These are phyloP conservation scores for Falco columbarius DNA, from an alignment of 2,797 vertebrate genomes.

Conservation along the genomic window DNA sequence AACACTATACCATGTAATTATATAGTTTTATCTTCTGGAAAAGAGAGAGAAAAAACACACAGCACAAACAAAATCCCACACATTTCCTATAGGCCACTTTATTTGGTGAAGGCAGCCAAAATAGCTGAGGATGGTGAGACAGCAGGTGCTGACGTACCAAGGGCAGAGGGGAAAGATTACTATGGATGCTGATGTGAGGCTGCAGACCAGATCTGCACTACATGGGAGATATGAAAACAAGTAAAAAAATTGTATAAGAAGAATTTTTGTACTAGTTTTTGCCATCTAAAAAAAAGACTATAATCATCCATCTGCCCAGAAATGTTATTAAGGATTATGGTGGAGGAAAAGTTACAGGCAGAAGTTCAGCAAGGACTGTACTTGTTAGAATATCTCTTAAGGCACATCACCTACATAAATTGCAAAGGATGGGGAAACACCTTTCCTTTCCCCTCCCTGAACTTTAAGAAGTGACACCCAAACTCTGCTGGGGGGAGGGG, in stretches of 20 bases:
- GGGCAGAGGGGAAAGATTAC: background rate
- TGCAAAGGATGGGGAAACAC: background rate
- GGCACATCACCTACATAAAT: background rate
- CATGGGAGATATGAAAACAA: background rate
- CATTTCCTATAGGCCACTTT: background rate
- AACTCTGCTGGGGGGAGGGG: background rate
- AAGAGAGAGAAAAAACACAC: background rate
- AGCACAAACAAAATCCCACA: background rate
- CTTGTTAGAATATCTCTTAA: background rate
- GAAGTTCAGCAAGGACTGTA: background rate
- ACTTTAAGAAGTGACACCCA: background rate
- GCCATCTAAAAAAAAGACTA: background rate
- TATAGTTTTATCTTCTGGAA: background rate
- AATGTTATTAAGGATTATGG: slow-evolving; percentile 20
- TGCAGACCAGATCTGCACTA: background rate
- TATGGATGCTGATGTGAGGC: background rate
- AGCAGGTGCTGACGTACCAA: background rate
- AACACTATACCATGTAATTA: background rate
- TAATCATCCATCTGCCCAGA: background rate
- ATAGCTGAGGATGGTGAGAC: background rate
- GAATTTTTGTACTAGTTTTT: background rate
- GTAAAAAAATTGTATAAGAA: background rate
- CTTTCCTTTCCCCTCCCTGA: background rate
- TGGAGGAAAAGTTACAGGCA: background rate
- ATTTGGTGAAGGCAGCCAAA: background rate